A percentile compares a stretch with the other conserved stretches of the same genome.
phyloP scores from a whole-genome alignment of 2,113 vertebrate species.

The Dascyllus trimaculatus region DNA sequence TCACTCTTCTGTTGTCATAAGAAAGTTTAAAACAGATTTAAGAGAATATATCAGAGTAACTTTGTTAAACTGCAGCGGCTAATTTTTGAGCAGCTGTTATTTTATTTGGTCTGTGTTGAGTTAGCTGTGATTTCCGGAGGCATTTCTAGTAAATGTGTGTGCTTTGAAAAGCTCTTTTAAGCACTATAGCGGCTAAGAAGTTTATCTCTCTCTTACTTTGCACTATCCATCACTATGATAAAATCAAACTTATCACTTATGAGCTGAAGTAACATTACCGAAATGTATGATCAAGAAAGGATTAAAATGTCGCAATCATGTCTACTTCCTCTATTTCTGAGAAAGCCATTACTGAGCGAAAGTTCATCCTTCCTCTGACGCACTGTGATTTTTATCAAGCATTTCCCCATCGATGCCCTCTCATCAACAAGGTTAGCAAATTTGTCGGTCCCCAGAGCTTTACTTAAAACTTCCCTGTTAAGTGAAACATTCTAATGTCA shows the following conservation, averaged over 20 bases:
- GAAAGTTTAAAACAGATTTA: neutral
- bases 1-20: no score
- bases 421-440: neutral
- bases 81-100: no score
- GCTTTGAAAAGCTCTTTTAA: neutral
- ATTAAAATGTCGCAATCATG: conserved; percentile 41
- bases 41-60: neutral
- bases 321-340: conserved; percentile 62
- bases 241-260: neutral
- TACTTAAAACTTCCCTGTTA: neutral
- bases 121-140: neutral
- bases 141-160: conserved; percentile 2
- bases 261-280: neutral
- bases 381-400: conserved; percentile 27
- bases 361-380: conserved; percentile 55
- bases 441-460: neutral
- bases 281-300: neutral
- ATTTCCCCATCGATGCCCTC: conserved; percentile 11
- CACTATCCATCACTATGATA: neutral
- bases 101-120: no score
- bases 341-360: conserved; percentile 44
- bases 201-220: neutral
- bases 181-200: no score
- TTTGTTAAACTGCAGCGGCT: neutral
- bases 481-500: neutral